Evolutionary conservation across 2,797 vertebrate species (phyloP).

Genomic region (Sebastes ruberrimus): DNA sequence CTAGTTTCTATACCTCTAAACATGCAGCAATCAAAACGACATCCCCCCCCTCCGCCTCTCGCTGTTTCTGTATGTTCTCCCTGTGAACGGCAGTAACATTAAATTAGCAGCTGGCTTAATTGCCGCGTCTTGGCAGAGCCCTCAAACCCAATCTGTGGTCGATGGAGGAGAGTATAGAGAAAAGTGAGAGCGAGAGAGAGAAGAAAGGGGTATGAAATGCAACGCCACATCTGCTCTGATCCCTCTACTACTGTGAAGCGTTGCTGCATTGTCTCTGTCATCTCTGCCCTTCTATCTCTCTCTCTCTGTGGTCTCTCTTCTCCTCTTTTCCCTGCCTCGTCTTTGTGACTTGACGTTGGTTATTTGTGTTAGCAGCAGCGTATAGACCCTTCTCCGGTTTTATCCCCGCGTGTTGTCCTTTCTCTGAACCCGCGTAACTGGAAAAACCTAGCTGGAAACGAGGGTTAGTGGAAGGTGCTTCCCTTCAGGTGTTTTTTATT

Average conservation of each 20-base stretch:
- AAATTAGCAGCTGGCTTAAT: conserved; percentile 79
- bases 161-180: conserved; percentile 55
- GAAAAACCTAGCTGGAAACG: conserved; percentile 60
- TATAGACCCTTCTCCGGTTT: conserved; percentile 58
- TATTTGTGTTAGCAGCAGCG: conserved; percentile 69
- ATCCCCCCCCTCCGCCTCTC: conserved; percentile 25
- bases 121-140: conserved; percentile 70
- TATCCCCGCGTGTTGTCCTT: conserved; percentile 72
- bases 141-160: conserved; percentile 69
- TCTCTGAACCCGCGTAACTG: conserved; percentile 72
- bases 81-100: conserved; percentile 46
- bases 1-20: conserved; percentile 57
- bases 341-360: conserved; percentile 52
- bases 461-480: conserved; percentile 56
- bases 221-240: conserved; percentile 70
- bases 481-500: conserved; percentile 66
- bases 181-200: conserved; percentile 1
- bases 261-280: conserved; percentile 43
- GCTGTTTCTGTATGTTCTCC: conserved; percentile 41
- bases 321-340: conserved; percentile 33
- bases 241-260: conserved; percentile 50
- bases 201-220: conserved; percentile 52
- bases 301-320: conserved; percentile 24
- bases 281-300: conserved; percentile 37
- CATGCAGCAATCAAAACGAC: conserved; percentile 59